Base-by-base conservation (phyloP, 1,140 invertebrate species). In the Steinernema feltiae region DNA sequence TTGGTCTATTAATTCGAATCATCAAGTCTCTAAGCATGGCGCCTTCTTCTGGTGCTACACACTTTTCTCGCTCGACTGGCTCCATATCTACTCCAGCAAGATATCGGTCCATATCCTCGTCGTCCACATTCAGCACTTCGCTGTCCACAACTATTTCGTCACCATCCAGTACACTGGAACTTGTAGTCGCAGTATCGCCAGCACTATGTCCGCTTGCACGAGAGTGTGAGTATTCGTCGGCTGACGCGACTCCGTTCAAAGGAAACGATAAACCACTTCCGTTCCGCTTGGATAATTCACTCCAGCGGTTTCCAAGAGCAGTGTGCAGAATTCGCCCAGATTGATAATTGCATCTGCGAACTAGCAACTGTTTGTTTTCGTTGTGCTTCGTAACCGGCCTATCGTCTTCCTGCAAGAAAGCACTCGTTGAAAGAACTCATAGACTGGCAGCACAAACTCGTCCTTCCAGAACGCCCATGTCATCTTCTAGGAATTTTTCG, bases 311-410 rank as follows among this genome's bases (percentile, higher is more conserved):
- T 12, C 53, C 53, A 27, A 63, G 53, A 41, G 72, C 69, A 75
- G 35, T 69, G 70, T 80, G 46, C n/a, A 85, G 32, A 48, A 85
- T 78, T 18, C 85, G 76, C 30, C 78, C 85, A 0, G 84, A 85
- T 69, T 85, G 81, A 69, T 86, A 86, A 48, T 85, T 85, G 70
- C 83, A 86, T 15, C 84, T 70, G 29, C 76, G 71, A n/a, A 85
- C 78, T 3, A 85, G 74, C 17, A 71, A 74, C 30, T 77, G 77
- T 41, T 71, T 82, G 15, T 53, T 53, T 24, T 72, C 48, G 21
- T 72, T 75, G 24, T 32, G 70, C 12, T 32, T 29, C 17, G 48
- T 35, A 41, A 75, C 70, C 12, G 70, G 53, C 35, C 48, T 2
- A 41, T 70, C 74, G 15, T 32, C 27, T n/a, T n/a, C n/a, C n/a